Evolutionary conservation across 2,113 vertebrate species (phyloP), one percentile per base, ranked within the genome.

Genomic region (Burhinus oedicnemus): DNA sequence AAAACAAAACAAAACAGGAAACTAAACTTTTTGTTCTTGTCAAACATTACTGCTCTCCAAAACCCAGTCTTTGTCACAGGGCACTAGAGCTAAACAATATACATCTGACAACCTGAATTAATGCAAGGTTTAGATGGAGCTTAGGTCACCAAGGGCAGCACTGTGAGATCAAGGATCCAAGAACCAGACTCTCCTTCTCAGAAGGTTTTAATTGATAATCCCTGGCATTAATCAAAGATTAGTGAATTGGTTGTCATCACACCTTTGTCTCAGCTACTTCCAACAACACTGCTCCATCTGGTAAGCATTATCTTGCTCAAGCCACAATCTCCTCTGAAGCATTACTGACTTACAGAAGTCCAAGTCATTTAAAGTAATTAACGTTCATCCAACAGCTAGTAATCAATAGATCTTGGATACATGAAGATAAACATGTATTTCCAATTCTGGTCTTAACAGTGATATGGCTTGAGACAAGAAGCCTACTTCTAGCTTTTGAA

Each of bases 171-270:
- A 1, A 57, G 45, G 54, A 93, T 52, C 27, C 62, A 62, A 65
- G 47, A 84, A 54, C 18, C 69, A 55, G 62, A 49, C 78, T 76
- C 72, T 84, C 61, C 76, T 93, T 83, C 79, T 86, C 51, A 83
- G 79, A 62, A 70, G 34, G 68, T 6, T 90, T 93, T 77, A 51
- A 55, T 3, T 89, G 68, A 83, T 75, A 88, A 91, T 84, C 83
- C 83, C 69, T 21, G 58, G 60, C n/a, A 51, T 49, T 81, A 93
- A 87, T 70, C 89, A 92, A 90, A 89, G 89, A 78, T 71, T n/a
- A 90, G 47, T 8, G 54, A 69, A 57, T 9, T 42, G 75, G 66
- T 47, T 65, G 82, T 32, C 87, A 94, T 80, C 90, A 93, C 81
- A 76, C 87, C 70, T 92, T 72, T 3, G 1, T 78, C 61, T 87